These are phyloP conservation scores for Nemoura dubitans DNA, from an alignment of 2,888 invertebrate genomes.

Conservation along the genomic window DNA sequence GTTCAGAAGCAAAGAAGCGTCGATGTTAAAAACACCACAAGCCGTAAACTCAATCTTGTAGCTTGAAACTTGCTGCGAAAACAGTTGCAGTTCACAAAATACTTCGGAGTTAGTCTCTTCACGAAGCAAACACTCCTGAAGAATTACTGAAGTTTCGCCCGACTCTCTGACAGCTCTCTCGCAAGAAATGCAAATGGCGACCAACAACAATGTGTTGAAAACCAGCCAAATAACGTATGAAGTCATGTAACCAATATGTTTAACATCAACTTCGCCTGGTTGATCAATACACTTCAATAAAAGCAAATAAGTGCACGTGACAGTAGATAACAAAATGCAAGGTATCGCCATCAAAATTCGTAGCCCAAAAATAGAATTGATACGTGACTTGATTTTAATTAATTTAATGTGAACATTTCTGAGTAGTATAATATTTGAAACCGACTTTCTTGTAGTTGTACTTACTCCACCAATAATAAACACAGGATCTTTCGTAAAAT, in stretches of 20 bases:
- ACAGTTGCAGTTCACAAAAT: background rate
- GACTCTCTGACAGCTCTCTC: background rate
- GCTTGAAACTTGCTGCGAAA: background rate
- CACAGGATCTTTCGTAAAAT: too few relatives aligned
- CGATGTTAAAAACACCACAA: conserved; percentile 1
- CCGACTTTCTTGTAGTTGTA: too few relatives aligned
- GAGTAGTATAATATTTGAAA: too few relatives aligned
- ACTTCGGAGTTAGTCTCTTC: background rate
- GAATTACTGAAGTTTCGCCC: background rate
- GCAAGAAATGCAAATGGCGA: background rate
- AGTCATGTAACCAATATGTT: background rate
- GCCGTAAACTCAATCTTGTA: background rate
- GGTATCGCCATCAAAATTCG: too few relatives aligned
- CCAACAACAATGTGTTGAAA: background rate
- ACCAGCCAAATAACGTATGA: background rate
- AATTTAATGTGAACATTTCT: too few relatives aligned
- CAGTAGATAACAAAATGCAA: background rate
- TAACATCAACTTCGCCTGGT: too few relatives aligned
- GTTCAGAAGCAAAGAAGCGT: background rate
- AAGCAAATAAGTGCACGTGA: background rate
- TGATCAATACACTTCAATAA: background rate
- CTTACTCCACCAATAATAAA: too few relatives aligned
- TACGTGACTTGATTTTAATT: too few relatives aligned
- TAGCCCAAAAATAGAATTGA: too few relatives aligned
- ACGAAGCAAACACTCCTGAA: background rate